These are phyloP conservation scores for mouse (Mus musculus) DNA, from an alignment of 2,113 vertebrate genomes.

Conservation along the genomic window DNA sequence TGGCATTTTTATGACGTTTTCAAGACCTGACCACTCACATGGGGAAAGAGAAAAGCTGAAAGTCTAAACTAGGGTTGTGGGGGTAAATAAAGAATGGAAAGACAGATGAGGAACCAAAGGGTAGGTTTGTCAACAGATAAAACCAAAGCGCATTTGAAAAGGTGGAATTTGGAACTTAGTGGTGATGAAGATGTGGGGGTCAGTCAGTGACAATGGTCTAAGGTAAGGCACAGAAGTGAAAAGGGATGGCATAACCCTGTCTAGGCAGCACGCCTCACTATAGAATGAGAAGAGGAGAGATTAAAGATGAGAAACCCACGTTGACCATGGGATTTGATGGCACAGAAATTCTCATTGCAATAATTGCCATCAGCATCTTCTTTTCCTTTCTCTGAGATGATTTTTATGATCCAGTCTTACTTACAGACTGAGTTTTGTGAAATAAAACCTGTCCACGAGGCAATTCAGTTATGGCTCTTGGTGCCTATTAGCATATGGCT, in stretches of 20 bases:
- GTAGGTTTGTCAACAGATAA: not conserved
- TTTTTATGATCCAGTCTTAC: not conserved
- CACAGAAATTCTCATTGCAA: not conserved
- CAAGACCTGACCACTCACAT: not conserved
- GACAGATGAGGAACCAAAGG: not conserved
- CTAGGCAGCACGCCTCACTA: not conserved
- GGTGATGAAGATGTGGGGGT: not conserved
- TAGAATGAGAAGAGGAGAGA: not conserved
- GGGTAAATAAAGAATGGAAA: not conserved
- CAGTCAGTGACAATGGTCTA: not conserved
- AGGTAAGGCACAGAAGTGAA: not conserved
- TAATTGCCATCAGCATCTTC: not conserved
- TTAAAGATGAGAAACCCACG: not conserved
- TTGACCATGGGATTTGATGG: not conserved
- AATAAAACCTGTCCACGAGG: not conserved
- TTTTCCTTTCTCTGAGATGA: not conserved
- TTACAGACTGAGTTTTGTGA: not conserved
- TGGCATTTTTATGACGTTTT: not conserved
- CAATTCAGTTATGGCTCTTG: not conserved
- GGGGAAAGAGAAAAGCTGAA: not conserved
- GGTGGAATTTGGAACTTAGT: not conserved
- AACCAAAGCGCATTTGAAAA: not conserved
- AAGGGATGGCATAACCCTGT: not conserved
- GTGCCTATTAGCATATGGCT: not conserved
- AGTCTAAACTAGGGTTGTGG: not conserved